Evolutionary conservation across 2,113 vertebrate genomes (phyloP), one percentile per base, ranked within the genome.

Genomic region (Hirundichthys speculiger): DNA sequence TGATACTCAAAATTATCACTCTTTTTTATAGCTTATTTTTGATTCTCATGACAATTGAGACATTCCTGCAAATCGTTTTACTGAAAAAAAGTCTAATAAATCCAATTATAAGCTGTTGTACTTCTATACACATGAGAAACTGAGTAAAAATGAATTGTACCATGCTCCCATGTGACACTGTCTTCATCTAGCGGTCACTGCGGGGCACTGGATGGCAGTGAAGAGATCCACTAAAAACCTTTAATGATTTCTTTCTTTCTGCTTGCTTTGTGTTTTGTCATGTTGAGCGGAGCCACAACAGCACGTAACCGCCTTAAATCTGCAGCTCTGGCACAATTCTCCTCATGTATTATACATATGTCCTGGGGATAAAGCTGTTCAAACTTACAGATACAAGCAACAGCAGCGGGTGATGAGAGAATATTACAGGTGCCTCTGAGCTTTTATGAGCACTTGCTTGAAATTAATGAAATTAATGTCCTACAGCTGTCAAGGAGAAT

Each of bases 291-390:
- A 67, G 64, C 67, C 66, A 60, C 48, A 1, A 5, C 50, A 54
- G 66, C 70, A 69, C 41, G 57, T 61, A 52, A 18, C 39, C 62
- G 51, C 69, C n/a, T 46, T 69, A 70, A 75, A 78, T 73, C 64
- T 81, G 84, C 62, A 74, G 78, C 75, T 68, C 72, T 50, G 41
- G 80, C 80, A 83, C 73, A 75, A 78, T 78, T 70, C 57, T 78
- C 46, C 80, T 81, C 80, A 76, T 83, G 80, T 79, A 68, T 83
- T 64, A 86, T 73, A 76, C 77, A 80, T 73, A 51, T 78, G 79
- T 83, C 80, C 84, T 30, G 70, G 53, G 83, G 83, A 77, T 57
- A 76, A 64, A 69, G 46, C 69, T 56, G 60, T 57, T 65, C 63
- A 61, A 20, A 62, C 51, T 74, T 65, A 39, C 60, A 78, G 57